Conservation (phyloP, 30 jellyfish, hydroid and myxozoan genomes). For the Turritopsis rubra region DNA sequence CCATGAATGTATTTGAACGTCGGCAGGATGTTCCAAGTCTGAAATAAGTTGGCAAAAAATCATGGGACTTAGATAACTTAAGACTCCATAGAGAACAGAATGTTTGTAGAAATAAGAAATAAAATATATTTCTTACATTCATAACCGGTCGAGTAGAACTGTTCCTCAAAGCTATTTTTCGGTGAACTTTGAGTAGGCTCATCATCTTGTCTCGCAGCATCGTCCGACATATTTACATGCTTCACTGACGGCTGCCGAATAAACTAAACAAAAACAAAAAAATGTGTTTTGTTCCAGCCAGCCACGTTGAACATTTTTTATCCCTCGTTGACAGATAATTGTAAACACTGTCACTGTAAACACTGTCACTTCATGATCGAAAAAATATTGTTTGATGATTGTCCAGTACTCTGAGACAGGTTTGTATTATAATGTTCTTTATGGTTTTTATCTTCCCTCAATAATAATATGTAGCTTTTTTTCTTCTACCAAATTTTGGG, state of each 20-base stretch:
- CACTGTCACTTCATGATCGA: not conserved
- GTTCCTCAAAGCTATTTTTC: not conserved
- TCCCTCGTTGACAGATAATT: not conserved
- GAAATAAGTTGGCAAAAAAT: not conserved
- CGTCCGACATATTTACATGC: not conserved
- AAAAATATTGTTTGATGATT: not conserved
- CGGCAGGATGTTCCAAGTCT: slow-evolving; percentile 96
- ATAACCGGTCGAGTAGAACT: not conserved
- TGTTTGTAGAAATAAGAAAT: no score
- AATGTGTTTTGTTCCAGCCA: not conserved
- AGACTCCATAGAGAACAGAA: no score
- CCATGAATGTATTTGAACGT: slow-evolving; percentile 95
- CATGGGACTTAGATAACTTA: no score
- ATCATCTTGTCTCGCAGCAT: not conserved
- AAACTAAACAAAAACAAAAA: not conserved
- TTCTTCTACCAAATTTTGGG: not conserved
- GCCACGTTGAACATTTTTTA: not conserved
- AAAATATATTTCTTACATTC: not conserved
- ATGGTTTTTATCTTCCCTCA: not conserved
- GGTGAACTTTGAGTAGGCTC: not conserved
- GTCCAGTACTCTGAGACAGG: not conserved
- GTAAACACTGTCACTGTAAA: not conserved
- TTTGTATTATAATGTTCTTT: not conserved
- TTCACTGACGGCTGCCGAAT: not conserved
- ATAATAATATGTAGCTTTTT: no score